Conservation (phyloP, 2,113 vertebrate genomes). For the Antechinus flavipes region DNA sequence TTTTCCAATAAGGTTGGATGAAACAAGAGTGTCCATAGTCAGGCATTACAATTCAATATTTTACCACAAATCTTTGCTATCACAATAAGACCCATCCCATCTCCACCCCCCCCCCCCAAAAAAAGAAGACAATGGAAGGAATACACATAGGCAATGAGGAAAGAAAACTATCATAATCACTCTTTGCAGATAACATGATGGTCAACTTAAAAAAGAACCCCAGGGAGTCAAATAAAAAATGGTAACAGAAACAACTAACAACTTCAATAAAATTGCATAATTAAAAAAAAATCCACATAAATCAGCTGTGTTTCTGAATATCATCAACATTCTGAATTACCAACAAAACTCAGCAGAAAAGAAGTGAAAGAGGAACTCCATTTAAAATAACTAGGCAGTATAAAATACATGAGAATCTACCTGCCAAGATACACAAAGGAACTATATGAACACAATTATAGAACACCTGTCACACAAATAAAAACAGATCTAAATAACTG, state of each 20-base stretch:
- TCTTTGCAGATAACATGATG: not conserved
- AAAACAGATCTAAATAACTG: not conserved
- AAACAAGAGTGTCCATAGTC: not conserved
- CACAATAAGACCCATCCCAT: not conserved
- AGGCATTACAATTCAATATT: not conserved
- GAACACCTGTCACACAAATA: not conserved
- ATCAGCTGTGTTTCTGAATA: not conserved
- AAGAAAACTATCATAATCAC: not conserved
- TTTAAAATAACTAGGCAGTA: too few species aligned
- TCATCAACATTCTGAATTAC: not conserved
- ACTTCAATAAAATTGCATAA: not conserved
- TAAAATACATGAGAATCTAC: not conserved
- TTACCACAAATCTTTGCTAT: not conserved
- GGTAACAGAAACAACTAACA: not conserved
- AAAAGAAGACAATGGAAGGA: not conserved
- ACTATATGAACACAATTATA: not conserved
- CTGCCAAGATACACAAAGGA: too few species aligned
- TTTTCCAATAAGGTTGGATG: not conserved
- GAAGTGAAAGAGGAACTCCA: too few species aligned
- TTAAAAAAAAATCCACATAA: not conserved
- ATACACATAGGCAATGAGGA: not conserved
- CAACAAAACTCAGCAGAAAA: too few species aligned
- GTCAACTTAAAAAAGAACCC: not conserved
- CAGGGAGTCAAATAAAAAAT: not conserved
- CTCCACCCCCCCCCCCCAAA: too few species aligned